phyloP scores from a whole-genome alignment of 2,797 vertebrate genomes.

The Carcharodon carcharias region DNA sequence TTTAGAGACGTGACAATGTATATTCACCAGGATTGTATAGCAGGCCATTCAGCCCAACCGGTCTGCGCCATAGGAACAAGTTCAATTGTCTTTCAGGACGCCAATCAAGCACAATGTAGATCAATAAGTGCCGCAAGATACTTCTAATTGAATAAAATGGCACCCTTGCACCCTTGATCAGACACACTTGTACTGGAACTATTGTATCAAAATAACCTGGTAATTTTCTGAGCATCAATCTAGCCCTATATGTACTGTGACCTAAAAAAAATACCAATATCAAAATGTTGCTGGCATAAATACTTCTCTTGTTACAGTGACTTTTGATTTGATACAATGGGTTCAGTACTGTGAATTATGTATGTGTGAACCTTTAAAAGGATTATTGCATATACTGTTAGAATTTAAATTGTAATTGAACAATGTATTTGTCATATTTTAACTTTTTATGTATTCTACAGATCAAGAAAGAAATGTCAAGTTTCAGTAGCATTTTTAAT shows the following conservation, averaged over 20 bases:
- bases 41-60: background rate
- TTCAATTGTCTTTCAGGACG: background rate
- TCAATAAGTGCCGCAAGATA: background rate
- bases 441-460: background rate
- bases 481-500: background rate
- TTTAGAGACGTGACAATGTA: background rate
- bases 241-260: background rate
- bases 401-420: background rate
- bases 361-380: background rate
- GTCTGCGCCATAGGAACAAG: background rate
- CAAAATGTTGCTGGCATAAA: background rate
- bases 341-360: background rate
- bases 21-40: background rate
- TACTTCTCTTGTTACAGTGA: background rate
- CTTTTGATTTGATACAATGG: background rate
- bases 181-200: background rate
- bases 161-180: background rate
- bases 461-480: background rate
- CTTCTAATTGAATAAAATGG: background rate
- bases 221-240: background rate
- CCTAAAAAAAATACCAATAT: no score
- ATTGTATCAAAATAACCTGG: background rate
- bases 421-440: background rate
- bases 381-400: background rate
- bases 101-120: background rate